phyloP scores from a whole-genome alignment of 2,797 vertebrate species.

The Ispidina lecontei region DNA sequence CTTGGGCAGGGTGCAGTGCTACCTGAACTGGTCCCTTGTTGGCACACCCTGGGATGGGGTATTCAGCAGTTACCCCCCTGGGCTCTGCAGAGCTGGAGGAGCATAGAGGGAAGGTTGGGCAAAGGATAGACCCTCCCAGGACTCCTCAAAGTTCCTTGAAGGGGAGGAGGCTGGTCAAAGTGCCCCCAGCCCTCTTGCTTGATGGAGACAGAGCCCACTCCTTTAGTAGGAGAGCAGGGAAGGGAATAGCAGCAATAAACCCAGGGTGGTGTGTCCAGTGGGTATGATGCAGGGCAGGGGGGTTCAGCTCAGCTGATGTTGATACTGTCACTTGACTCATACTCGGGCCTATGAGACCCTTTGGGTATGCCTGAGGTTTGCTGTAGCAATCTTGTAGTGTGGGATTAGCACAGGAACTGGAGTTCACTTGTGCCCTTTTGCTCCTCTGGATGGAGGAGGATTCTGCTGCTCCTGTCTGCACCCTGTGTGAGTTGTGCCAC shows the following conservation, averaged over 20 bases:
- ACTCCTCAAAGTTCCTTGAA: neutral
- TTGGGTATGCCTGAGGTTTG: neutral
- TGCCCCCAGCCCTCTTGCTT: neutral
- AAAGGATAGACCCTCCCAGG: neutral
- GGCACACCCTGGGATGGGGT: neutral
- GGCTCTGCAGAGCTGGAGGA: neutral
- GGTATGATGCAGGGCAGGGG: rapidly evolving
- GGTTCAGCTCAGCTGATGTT: neutral
- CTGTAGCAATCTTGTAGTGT: rapidly evolving
- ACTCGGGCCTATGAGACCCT: neutral
- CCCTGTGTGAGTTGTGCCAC: rapidly evolving
- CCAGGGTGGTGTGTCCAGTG: neutral
- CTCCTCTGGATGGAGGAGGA: neutral
- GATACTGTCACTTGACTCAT: rapidly evolving
- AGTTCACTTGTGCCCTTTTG: neutral
- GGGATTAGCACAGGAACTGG: neutral
- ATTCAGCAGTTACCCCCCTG: rapidly evolving
- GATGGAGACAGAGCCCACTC: neutral
- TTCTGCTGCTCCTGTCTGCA: neutral
- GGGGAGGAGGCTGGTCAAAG: neutral
- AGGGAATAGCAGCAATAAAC: neutral
- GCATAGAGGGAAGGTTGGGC: rapidly evolving
- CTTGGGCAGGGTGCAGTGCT: neutral
- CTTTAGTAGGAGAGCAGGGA: neutral
- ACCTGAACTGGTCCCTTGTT: rapidly evolving